These are phyloP conservation scores for Cerceris ruficornis DNA, from an alignment of 2,888 invertebrate species.

Conservation along the genomic window DNA sequence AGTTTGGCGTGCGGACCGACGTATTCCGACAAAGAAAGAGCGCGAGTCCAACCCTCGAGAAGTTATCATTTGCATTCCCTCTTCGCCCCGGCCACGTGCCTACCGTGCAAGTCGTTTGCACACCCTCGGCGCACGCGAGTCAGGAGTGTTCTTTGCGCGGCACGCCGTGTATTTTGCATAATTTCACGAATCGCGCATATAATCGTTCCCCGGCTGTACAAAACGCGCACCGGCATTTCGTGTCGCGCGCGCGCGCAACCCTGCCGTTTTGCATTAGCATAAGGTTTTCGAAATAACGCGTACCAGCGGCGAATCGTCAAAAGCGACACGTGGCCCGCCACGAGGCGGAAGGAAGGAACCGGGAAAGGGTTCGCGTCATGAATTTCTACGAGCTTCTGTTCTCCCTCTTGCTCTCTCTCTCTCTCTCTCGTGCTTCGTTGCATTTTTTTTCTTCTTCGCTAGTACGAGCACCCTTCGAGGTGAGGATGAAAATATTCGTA, in stretches of 20 bases:
- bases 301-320: slow-evolving; percentile 26
- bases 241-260: slow-evolving; percentile 32
- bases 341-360: slow-evolving; percentile 56
- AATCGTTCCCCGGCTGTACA: slow-evolving; percentile 61
- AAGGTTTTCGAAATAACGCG: slow-evolving; percentile 69
- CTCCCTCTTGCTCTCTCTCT: not conserved
- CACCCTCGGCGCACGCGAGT: slow-evolving; percentile 64
- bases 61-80: slow-evolving; percentile 75
- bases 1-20: slow-evolving; percentile 21
- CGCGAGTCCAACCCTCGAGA: slow-evolving; percentile 64
- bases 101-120: slow-evolving; percentile 48
- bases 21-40: slow-evolving; percentile 59
- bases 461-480: slow-evolving; percentile 6
- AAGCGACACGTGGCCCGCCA: slow-evolving; percentile 69
- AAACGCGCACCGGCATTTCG: slow-evolving; percentile 42
- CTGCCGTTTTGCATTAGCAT: slow-evolving; percentile 69
- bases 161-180: slow-evolving; percentile 72
- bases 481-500: slow-evolving; percentile 15
- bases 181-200: slow-evolving; percentile 75
- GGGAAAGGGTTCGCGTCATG: slow-evolving; percentile 45
- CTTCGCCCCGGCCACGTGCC: slow-evolving; percentile 61
- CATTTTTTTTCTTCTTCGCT: not conserved
- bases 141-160: slow-evolving; percentile 39
- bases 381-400: slow-evolving; percentile 35
- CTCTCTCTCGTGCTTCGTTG: not conserved